Conservation (phyloP, 2,888 invertebrate genomes). For the Hirtodrosophila duncani region DNA sequence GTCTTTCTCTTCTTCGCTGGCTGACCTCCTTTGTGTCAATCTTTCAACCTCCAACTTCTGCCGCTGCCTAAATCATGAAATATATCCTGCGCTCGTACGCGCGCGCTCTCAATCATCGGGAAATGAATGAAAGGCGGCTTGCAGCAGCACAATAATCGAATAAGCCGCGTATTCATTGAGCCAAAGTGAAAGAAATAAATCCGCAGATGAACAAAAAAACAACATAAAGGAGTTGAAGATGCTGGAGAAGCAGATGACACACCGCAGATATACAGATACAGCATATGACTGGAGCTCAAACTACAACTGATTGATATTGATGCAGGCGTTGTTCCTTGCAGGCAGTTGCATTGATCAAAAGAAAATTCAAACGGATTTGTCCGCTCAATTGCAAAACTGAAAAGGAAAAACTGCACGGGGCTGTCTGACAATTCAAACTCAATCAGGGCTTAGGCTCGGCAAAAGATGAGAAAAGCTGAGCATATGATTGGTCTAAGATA, state of each 20-base stretch:
- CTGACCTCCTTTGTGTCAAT: conserved; percentile 44
- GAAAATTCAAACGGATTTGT: too few relatives aligned
- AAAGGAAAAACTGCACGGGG: conserved; percentile 32
- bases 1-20: not conserved
- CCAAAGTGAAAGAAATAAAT: conserved; percentile 64
- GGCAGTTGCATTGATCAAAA: conserved; percentile 53
- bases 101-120: conserved; percentile 65
- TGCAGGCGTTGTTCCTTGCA: conserved; percentile 42
- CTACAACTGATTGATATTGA: conserved; percentile 58
- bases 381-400: conserved; percentile 37
- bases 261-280: conserved; percentile 29
- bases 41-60: too few relatives aligned
- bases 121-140: conserved; percentile 62
- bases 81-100: conserved; percentile 70
- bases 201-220: conserved; percentile 66
- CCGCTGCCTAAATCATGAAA: conserved; percentile 63
- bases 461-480: conserved; percentile 17
- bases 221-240: conserved; percentile 39
- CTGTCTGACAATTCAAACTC: conserved; percentile 30
- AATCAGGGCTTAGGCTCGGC: conserved; percentile 59
- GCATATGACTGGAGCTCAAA: conserved; percentile 26
- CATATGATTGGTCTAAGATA: too few relatives aligned
- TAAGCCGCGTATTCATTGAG: conserved; percentile 65
- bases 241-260: conserved; percentile 25
- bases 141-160: conserved; percentile 58